Base-by-base conservation (phyloP, 2,797 vertebrate genomes). In the Neosilurus mollespiculum region DNA sequence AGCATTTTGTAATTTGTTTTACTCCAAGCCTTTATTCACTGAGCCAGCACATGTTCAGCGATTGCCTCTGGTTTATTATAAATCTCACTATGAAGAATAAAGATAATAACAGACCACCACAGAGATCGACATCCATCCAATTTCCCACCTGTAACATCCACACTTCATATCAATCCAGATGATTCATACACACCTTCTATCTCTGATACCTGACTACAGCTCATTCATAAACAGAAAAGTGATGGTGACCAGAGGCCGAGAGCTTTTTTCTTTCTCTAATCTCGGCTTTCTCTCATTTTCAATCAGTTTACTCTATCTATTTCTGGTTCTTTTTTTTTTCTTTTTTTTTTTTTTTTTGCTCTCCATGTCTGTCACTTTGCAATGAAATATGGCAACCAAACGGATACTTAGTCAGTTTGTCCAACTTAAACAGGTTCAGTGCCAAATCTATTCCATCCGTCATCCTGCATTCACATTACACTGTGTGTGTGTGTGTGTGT, bases 371-470 rank as follows among this genome's bases (percentile, higher is more conserved):
- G 53, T 69, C 75, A 30, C 75, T 51, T 43, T n/a, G 0, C 3
- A 26, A 37, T 83, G 76, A 83, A 70, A 83, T 51, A 83, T 71
- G 66, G 58, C 24, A 71, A 78, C 56, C 34, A 53, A 80, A 56
- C n/a, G 62, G 76, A 78, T 64, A 30, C 76, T 26, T 54, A 65
- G 34, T 14, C n/a, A 71, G 66, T 53, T 58, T n/a, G 43, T 83
- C 82, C 77, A 84, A 79, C 67, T 84, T 56, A 79, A 84, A 80
- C 82, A 79, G 76, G 58, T 5, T 43, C 65, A 51, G 56, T 11
- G 67, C 82, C 82, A 80, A 79, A 70, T 80, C 66, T 37, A 16
- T 62, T 65, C 22, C 30, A 84, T 84, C 58, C 49, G 80, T 84
- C 82, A 72, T 53, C 9, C 43, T 51, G 24, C 43, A 22, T 22